These are phyloP conservation scores for Sorex fumeus DNA, from an alignment of 2,113 vertebrate genomes.

Conservation along the genomic window DNA sequence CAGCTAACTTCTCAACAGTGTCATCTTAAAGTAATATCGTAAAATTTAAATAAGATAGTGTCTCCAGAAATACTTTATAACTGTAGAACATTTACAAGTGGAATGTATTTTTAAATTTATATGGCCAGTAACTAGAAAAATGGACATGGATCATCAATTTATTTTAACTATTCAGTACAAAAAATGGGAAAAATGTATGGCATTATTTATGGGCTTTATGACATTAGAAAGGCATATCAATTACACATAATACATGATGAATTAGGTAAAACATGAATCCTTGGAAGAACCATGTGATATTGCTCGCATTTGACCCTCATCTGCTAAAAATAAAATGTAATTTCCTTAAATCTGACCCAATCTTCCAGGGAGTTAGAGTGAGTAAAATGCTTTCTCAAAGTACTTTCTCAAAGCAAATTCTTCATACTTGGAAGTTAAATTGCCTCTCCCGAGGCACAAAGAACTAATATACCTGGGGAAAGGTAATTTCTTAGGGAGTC, in stretches of 20 bases:
- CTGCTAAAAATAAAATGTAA: slow-evolving; percentile 76
- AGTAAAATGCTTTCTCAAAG: slow-evolving; percentile 72
- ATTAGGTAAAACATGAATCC: slow-evolving; percentile 40
- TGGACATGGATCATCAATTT: neutral
- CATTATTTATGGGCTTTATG: neutral
- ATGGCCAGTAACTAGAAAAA: neutral
- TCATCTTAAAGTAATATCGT: neutral
- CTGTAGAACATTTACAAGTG: neutral
- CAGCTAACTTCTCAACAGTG: neutral
- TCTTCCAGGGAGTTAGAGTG: slow-evolving; percentile 64
- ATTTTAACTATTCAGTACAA: slow-evolving; percentile 5
- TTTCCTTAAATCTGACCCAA: slow-evolving; percentile 75
- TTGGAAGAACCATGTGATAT: neutral
- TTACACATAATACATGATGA: neutral
- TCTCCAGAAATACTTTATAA: neutral
- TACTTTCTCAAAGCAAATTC: slow-evolving; percentile 63
- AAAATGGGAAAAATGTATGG: neutral
- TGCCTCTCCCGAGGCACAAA: slow-evolving; percentile 53
- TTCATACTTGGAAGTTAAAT: slow-evolving; percentile 78
- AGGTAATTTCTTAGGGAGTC: slow-evolving; percentile 61
- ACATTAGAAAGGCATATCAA: neutral
- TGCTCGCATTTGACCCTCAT: slow-evolving; percentile 48
- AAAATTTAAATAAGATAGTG: neutral
- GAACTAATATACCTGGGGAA: slow-evolving; percentile 58
- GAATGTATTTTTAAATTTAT: neutral